These are phyloP conservation scores for Dicerorhinus sumatrensis DNA, from an alignment of 2,113 vertebrate genomes.

Conservation along the genomic window DNA sequence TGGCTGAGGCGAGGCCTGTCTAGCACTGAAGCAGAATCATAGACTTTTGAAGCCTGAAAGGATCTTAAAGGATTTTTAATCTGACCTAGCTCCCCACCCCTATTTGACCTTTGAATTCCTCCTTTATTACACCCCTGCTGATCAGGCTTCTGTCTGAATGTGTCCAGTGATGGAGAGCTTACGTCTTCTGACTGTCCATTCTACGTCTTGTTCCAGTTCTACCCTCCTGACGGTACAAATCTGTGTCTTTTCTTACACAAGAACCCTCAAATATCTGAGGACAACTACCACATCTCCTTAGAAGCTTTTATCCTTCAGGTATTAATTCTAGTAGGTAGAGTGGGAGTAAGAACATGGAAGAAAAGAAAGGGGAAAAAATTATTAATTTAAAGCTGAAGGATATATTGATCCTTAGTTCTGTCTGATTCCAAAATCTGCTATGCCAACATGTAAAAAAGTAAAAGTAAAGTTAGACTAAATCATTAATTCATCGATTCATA, in stretches of 20 bases:
- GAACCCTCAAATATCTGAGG: not conserved
- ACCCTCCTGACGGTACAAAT: not conserved
- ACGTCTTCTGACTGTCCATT: not conserved
- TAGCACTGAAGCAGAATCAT: not conserved
- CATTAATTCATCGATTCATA: not conserved
- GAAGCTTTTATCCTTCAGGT: not conserved
- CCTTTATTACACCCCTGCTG: not conserved
- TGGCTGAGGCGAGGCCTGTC: not conserved
- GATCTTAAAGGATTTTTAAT: not conserved
- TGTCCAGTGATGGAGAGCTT: not conserved
- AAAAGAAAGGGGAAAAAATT: not conserved
- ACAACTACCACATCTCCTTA: not conserved
- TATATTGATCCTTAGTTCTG: not conserved
- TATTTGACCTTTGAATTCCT: not conserved
- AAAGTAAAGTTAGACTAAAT: not conserved
- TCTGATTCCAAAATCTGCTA: slow-evolving; percentile 20
- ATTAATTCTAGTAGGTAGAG: not conserved
- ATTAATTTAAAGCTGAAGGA: not conserved
- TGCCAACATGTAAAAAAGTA: not conserved
- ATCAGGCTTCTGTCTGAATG: fast-evolving
- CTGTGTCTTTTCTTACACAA: not conserved
- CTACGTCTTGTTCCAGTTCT: not conserved
- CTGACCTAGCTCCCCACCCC: not conserved
- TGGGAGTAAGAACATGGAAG: not conserved
- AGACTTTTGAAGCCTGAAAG: not conserved